These are phyloP conservation scores for Gryon sp. DNA, from an alignment of 1,140 invertebrate genomes.

Conservation along the genomic window DNA sequence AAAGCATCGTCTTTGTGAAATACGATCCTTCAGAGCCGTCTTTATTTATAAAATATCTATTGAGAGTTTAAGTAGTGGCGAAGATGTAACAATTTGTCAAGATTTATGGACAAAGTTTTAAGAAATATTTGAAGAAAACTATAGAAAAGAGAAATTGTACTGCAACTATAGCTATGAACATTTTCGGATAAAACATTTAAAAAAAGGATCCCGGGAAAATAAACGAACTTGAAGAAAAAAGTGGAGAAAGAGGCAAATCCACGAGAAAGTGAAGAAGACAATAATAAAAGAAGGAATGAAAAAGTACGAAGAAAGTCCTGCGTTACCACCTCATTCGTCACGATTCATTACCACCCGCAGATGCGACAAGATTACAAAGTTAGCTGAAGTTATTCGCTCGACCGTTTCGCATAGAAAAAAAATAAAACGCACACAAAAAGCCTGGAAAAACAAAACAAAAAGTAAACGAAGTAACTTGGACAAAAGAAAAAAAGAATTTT, in stretches of 20 bases:
- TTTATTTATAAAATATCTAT: conserved; percentile 24
- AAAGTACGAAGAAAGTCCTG: conserved; percentile 44
- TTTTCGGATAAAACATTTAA: no score
- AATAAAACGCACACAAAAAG: no score
- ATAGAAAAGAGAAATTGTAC: conserved; percentile 16
- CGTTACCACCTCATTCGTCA: conserved; percentile 48
- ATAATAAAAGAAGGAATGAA: conserved; percentile 14
- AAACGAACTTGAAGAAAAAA: conserved; percentile 8
- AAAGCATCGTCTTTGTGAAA: neutral
- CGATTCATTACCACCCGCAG: conserved; percentile 39
- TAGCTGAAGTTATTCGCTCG: conserved; percentile 17
- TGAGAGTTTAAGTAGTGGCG: neutral
- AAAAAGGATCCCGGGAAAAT: no score
- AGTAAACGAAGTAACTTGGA: no score
- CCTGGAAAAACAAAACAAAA: neutral
- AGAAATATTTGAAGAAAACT: conserved; percentile 5
- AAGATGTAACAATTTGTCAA: conserved; percentile 13
- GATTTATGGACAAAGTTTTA: conserved; percentile 34
- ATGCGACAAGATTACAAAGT: conserved; percentile 17
- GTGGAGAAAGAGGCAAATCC: neutral
- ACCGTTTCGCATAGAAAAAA: conserved; percentile 3
- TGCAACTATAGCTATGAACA: conserved; percentile 12
- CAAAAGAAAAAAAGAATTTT: no score
- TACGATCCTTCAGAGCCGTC: neutral
- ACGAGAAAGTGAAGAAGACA: neutral